phyloP scores from a whole-genome alignment of 2,888 invertebrate genomes.

The Aricia artaxerxes region DNA sequence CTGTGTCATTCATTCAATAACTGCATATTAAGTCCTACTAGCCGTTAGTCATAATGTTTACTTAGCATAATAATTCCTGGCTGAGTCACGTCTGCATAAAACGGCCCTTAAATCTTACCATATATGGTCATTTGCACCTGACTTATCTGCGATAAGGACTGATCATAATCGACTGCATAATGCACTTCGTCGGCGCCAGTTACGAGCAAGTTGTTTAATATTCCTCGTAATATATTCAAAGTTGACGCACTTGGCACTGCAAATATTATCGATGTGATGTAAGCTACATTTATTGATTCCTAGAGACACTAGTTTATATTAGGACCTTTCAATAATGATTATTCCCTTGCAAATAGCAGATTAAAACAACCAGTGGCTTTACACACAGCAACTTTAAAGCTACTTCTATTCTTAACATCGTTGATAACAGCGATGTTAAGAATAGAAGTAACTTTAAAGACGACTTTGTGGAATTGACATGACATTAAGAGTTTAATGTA shows the following conservation, averaged over 20 bases:
- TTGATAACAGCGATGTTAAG: too few species aligned
- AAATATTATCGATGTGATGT: background rate
- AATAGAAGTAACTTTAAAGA: too few species aligned
- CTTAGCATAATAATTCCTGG: slow-evolving; percentile 3
- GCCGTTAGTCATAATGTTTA: slow-evolving; percentile 20
- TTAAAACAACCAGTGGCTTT: background rate
- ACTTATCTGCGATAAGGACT: background rate
- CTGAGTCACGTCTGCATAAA: slow-evolving; percentile 3
- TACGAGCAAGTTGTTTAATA: background rate
- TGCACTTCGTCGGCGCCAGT: background rate
- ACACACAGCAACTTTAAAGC: too few species aligned
- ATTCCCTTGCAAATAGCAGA: background rate
- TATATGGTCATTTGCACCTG: slow-evolving; percentile 25
- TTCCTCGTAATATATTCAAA: background rate
- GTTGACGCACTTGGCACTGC: background rate
- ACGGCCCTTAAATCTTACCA: slow-evolving; percentile 1
- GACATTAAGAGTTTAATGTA: too few species aligned
- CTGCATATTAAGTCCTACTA: background rate
- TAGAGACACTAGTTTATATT: background rate
- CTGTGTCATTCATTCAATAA: slow-evolving; percentile 25
- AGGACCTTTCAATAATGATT: background rate
- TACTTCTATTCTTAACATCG: too few species aligned
- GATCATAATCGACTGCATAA: background rate
- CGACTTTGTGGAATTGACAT: too few species aligned
- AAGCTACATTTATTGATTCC: background rate